Evolutionary conservation across 2,888 invertebrate genomes (phyloP).

Genomic region (Actias luna): DNA sequence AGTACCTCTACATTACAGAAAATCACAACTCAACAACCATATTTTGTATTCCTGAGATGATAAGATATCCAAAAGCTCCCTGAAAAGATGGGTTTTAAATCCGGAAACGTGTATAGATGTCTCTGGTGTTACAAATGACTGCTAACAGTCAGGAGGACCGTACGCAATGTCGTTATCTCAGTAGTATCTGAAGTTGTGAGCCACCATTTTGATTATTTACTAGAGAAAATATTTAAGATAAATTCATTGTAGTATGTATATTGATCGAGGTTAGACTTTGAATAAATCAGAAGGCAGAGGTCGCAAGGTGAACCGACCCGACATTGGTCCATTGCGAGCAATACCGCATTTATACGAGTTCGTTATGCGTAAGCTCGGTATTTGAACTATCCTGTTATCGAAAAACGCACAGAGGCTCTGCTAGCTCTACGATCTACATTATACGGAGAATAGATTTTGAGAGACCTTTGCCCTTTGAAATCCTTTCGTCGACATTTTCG

Average conservation of each 20-base stretch:
- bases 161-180: neutral
- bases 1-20: no score
- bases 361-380: constrained; percentile 44
- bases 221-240: neutral
- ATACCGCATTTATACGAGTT: constrained; percentile 64
- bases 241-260: constrained; percentile 32
- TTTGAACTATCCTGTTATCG: constrained; percentile 43
- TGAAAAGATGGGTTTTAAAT: no score
- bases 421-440: constrained; percentile 25
- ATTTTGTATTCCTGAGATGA: no score
- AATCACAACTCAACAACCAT: no score
- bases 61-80: no score
- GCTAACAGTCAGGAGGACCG: no score
- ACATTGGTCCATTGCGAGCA: constrained; percentile 36
- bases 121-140: no score
- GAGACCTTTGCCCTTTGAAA: constrained; percentile 40
- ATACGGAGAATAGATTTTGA: constrained; percentile 46
- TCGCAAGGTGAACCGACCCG: constrained; percentile 45
- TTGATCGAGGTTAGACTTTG: constrained; percentile 49
- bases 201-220: neutral
- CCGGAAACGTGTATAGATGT: no score
- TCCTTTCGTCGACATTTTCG: constrained; percentile 28
- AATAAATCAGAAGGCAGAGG: constrained; percentile 56
- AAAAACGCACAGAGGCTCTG: constrained; percentile 31
- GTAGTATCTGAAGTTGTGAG: neutral